Conservation (phyloP, 2,113 vertebrate species). For the Pelmatolapia mariae region DNA sequence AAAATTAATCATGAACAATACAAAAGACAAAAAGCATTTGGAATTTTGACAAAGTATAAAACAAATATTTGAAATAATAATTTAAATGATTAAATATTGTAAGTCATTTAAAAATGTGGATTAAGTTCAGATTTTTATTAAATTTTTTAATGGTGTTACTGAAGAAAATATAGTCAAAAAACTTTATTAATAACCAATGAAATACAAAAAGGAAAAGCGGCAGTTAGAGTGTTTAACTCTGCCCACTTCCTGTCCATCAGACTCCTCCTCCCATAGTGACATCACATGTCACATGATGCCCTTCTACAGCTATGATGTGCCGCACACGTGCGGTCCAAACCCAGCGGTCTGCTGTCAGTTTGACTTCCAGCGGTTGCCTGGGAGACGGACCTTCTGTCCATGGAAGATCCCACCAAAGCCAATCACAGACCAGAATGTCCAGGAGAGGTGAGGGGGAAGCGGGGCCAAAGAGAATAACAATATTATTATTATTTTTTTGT, state of each 20-base stretch:
- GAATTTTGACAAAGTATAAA: not conserved
- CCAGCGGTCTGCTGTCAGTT: constrained; percentile 95
- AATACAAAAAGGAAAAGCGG: not conserved
- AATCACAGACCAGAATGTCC: constrained; percentile 82
- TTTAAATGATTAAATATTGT: not conserved
- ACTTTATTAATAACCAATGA: not conserved
- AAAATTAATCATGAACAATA: not conserved
- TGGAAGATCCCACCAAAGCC: constrained; percentile 86
- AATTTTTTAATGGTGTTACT: not conserved
- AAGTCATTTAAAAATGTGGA: not conserved
- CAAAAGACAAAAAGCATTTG: not conserved
- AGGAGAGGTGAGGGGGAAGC: constrained; percentile 73
- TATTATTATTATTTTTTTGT: not conserved
- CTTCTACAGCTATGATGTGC: constrained; percentile 95
- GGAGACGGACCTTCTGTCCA: constrained; percentile 84
- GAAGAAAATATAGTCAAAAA: not conserved
- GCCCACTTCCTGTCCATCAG: constrained; percentile 55
- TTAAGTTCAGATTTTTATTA: not conserved
- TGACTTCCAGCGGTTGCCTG: constrained; percentile 90
- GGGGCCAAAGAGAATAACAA: not conserved
- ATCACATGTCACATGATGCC: constrained; percentile 98
- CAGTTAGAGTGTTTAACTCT: not conserved
- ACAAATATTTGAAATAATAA: not conserved
- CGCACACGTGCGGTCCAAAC: constrained; percentile 93
- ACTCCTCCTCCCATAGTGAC: constrained; percentile 80